phyloP scores from a whole-genome alignment of 2,888 invertebrate genomes.

The Altica lythri region DNA sequence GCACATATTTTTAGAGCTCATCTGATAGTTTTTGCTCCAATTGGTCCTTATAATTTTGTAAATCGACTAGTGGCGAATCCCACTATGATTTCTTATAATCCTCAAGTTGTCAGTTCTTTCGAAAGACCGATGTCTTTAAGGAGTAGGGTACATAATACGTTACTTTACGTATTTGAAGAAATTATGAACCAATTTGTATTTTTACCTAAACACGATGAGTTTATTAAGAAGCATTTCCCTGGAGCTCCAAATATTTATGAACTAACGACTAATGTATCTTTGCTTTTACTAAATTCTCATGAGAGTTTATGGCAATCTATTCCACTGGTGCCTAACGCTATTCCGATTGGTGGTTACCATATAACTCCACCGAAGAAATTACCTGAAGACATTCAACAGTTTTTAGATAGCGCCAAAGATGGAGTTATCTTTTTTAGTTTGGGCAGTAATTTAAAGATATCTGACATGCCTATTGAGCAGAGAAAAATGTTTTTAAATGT shows the following conservation, averaged over 20 bases:
- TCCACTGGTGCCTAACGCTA: slow-evolving; percentile 61
- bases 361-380: slow-evolving; percentile 43
- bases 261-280: slow-evolving; percentile 40
- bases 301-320: slow-evolving; percentile 58
- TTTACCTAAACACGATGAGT: slow-evolving; percentile 38
- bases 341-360: slow-evolving; percentile 64
- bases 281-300: slow-evolving; percentile 55
- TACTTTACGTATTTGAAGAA: slow-evolving; percentile 36
- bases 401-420: slow-evolving; percentile 66
- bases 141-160: slow-evolving; percentile 61
- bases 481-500: slow-evolving; percentile 64
- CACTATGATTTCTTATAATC: slow-evolving; percentile 59
- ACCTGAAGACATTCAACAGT: slow-evolving; percentile 55
- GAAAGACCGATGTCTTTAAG: slow-evolving; percentile 60
- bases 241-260: slow-evolving; percentile 36
- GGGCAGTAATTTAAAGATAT: slow-evolving; percentile 73
- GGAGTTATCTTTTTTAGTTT: slow-evolving; percentile 78
- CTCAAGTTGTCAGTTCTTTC: slow-evolving; percentile 56
- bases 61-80: slow-evolving; percentile 47
- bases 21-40: slow-evolving; percentile 53
- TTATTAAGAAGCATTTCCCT: slow-evolving; percentile 41
- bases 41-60: slow-evolving; percentile 57
- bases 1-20: slow-evolving; percentile 52
- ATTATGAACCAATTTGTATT: slow-evolving; percentile 33
- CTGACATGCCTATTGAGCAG: slow-evolving; percentile 66